Conservation (phyloP, 2,888 invertebrate genomes). For the Dione juno region DNA sequence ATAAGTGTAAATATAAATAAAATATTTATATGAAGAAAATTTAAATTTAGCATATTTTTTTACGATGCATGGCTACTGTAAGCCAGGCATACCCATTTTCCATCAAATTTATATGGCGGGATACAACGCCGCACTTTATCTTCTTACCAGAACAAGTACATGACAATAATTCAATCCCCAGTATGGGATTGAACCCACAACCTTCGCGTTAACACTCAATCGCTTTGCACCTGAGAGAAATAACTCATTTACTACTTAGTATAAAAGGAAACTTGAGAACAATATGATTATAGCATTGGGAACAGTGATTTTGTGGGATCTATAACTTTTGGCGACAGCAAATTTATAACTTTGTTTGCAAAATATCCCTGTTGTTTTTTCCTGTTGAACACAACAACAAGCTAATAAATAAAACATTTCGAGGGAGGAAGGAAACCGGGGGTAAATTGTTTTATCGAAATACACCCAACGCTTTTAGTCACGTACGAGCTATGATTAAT, state of each 20-base stretch:
- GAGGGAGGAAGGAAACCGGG: neutral
- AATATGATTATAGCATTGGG: neutral
- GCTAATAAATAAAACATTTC: constrained; percentile 27
- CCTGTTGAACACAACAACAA: constrained; percentile 29
- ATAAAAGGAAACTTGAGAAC: neutral
- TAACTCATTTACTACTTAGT: neutral
- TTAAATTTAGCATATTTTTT: too few species aligned
- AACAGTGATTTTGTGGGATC: constrained; percentile 4
- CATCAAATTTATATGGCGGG: neutral
- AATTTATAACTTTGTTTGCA: constrained; percentile 17
- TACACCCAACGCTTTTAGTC: neutral
- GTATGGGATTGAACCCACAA: too few species aligned
- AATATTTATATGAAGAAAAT: too few species aligned
- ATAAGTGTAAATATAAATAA: too few species aligned
- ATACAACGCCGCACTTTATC: neutral
- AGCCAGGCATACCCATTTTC: too few species aligned
- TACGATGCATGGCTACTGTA: too few species aligned
- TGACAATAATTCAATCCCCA: too few species aligned
- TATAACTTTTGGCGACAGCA: constrained; percentile 18
- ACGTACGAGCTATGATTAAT: neutral
- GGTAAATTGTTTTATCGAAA: neutral
- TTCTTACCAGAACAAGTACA: too few species aligned
- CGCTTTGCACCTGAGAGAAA: neutral
- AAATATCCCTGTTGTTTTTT: constrained; percentile 23
- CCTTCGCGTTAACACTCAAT: too few species aligned